Evolutionary conservation across 2,113 vertebrate species (phyloP), one percentile per base, ranked within the genome.

Genomic region (Heliornis fulica): DNA sequence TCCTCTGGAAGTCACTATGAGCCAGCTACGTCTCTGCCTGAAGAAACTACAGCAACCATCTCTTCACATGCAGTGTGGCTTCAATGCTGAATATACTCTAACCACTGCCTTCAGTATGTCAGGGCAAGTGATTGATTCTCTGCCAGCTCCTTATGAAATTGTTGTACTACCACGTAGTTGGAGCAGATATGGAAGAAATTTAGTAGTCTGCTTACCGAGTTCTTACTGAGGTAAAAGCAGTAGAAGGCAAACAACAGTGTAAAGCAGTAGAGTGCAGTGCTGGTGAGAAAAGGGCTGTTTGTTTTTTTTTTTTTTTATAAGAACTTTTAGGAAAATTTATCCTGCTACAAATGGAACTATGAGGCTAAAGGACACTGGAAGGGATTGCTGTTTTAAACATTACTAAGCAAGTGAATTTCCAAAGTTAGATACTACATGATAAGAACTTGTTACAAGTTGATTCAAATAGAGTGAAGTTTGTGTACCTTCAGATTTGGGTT

Each of bases 51-150:
- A 83, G 38, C 41, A 57, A 57, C 9, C 36, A 53, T 12, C 31
- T 75, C 23, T 28, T 76, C 57, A 48, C 7, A 40, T 6, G 50
- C 15, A 50, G 4, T 2, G 20, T 20, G 48, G 63, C 21, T 65
- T 72, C 64, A 19, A 21, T 2, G 5, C 1, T 43, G 36, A 83
- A 7, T 23, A 57, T 3, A 18, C 3, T 28, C 45, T 23, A 61
- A 40, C 11, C 40, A 59, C 22, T 63, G 16, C 5, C 78, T 29
- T 1, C 31, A 13, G 36, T 69, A 11, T 1, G 51, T 57, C 0
- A 16, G 29, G 40, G 40, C 31, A 80, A 57, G 25, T 3, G 72
- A 64, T 0, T 15, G 48, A 32, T 31, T 65, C 43, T 80, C 26
- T 77, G 53, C 40, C 45, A 65, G 21, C 43, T 56, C 41, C 53